Percentiles rank a stretch among this genome's conserved stretches.
phyloP scores from a whole-genome alignment of 2,113 vertebrate genomes.

The Neopipo cinnamomea region DNA sequence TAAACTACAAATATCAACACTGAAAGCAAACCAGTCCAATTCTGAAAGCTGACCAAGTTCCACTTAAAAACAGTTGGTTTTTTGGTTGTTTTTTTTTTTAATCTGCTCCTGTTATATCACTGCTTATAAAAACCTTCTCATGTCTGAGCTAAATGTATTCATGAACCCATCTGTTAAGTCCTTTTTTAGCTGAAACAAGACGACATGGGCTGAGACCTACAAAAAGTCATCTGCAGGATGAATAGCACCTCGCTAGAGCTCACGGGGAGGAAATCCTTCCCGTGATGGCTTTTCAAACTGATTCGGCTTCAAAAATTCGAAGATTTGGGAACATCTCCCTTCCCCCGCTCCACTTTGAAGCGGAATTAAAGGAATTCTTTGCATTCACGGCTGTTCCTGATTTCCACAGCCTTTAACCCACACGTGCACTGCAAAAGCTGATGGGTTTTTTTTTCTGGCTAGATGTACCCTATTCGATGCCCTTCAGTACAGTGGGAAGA shows the following conservation, averaged over 20 bases:
- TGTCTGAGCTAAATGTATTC: conserved; percentile 35
- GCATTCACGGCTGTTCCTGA: neutral
- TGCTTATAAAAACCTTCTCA: neutral
- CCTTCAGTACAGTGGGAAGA: neutral
- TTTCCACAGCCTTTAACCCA: neutral
- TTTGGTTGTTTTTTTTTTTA: neutral
- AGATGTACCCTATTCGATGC: neutral
- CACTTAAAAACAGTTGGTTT: neutral
- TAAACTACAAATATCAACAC: neutral
- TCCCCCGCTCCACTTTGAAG: neutral
- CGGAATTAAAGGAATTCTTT: neutral
- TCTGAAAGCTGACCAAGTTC: neutral
- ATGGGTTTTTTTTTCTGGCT: neutral
- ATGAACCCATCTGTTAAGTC: conserved; percentile 28
- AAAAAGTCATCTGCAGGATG: neutral
- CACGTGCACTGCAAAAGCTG: neutral
- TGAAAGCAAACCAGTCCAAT: neutral
- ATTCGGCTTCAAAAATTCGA: neutral
- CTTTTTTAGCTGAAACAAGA: conserved; percentile 18
- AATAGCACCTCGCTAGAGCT: neutral
- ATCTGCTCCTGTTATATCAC: conserved; percentile 23
- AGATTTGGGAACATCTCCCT: neutral
- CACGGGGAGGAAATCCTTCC: neutral
- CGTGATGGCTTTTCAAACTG: too few relatives aligned
- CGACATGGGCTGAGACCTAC: conserved; percentile 2